Percentiles rank a stretch among this genome's conserved stretches.
Evolutionary conservation across 1,140 invertebrate genomes (phyloP).

Genomic region (Drosophila insularis): DNA sequence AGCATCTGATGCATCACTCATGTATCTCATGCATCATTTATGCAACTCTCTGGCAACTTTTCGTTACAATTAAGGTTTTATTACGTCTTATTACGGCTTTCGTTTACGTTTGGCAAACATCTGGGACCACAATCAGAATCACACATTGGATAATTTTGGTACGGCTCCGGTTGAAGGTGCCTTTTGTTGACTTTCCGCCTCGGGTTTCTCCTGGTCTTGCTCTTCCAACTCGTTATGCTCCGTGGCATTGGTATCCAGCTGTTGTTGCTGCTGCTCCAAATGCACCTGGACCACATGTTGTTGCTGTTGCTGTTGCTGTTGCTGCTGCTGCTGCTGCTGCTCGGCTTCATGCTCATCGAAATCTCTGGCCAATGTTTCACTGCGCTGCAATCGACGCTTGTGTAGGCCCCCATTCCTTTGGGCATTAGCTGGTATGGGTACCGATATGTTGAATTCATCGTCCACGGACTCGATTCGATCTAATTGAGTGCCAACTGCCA

Average conservation of each 20-base stretch:
- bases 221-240: not conserved
- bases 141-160: conserved; percentile 62
- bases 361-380: conserved; percentile 71
- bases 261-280: conserved; percentile 36
- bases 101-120: conserved; percentile 67
- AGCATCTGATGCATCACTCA: not conserved
- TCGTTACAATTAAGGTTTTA: not conserved
- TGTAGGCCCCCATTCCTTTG: not conserved
- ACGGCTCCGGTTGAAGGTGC: conserved; percentile 48
- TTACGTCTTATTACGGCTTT: conserved; percentile 34
- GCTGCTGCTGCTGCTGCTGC: conserved; percentile 7
- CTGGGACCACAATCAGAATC: conserved; percentile 76
- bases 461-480: conserved; percentile 64
- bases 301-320: conserved; percentile 45
- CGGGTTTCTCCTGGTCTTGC: not conserved
- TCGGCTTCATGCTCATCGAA: conserved; percentile 49
- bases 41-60: not conserved
- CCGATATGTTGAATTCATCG: conserved; percentile 62
- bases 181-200: not conserved
- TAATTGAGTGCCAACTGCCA: conserved; percentile 14
- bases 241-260: not conserved
- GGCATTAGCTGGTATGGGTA: conserved; percentile 40
- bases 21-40: conserved; percentile 16
- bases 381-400: conserved; percentile 65
- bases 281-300: conserved; percentile 69